Conservation (phyloP, 2,113 vertebrate genomes). For the Nyctereutes procyonoides region DNA sequence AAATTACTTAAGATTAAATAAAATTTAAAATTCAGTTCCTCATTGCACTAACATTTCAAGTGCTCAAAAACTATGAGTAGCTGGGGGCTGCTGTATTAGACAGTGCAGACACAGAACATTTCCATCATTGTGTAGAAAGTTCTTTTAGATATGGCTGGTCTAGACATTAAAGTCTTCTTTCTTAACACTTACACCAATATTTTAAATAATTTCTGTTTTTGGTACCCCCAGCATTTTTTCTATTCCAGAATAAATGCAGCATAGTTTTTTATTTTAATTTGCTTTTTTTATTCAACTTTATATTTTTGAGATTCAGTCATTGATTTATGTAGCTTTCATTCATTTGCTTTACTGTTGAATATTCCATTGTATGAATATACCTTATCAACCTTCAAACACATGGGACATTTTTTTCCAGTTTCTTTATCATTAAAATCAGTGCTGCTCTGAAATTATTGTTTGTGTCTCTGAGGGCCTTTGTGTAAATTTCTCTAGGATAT, state of each 20-base stretch:
- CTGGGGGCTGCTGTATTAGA: background rate
- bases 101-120: background rate
- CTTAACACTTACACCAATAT: background rate
- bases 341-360: background rate
- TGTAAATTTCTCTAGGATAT: background rate
- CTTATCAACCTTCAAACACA: background rate
- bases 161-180: background rate
- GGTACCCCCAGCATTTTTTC: background rate
- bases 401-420: background rate
- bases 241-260: background rate
- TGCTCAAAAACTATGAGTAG: background rate
- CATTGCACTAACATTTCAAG: background rate
- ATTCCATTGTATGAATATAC: background rate
- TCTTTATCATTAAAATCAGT: background rate
- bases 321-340: background rate
- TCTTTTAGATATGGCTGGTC: background rate
- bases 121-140: background rate
- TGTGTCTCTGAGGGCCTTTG: background rate
- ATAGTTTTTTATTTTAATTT: slow-evolving; percentile 36
- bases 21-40: slow-evolving; percentile 18
- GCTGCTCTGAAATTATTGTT: slow-evolving; percentile 9
- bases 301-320: background rate
- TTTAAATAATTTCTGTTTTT: slow-evolving; percentile 35
- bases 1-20: slow-evolving; percentile 17
- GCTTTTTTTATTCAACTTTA: background rate